Conservation (phyloP, 2,888 invertebrate species). For the Sphinx pinastri region DNA sequence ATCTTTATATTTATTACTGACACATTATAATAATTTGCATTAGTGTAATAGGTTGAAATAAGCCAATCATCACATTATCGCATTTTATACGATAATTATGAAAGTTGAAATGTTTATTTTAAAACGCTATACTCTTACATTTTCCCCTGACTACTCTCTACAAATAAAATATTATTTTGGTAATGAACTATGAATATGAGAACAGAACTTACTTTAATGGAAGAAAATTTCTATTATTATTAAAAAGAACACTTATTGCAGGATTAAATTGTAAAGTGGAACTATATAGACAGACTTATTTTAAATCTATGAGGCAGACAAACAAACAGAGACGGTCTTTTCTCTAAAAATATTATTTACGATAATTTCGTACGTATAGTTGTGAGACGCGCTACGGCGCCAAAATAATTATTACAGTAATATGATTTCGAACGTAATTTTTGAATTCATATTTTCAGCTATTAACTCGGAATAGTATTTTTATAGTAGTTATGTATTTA, state of each 20-base stretch:
- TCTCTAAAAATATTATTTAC: conserved; percentile 35
- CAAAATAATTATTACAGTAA: conserved; percentile 30
- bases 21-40: conserved; percentile 16
- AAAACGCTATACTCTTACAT: neutral
- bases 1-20: conserved; percentile 20
- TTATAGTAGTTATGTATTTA: too few relatives aligned
- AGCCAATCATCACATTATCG: neutral
- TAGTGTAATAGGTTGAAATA: conserved; percentile 19
- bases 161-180: too few relatives aligned
- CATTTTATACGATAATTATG: neutral
- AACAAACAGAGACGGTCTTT: neutral
- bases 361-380: conserved; percentile 39
- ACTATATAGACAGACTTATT: too few relatives aligned
- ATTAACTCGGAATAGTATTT: neutral
- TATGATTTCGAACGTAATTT: conserved; percentile 27
- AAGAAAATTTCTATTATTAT: too few relatives aligned
- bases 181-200: too few relatives aligned
- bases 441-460: neutral
- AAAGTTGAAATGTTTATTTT: neutral
- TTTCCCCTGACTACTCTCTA: neutral
- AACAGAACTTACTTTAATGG: too few relatives aligned
- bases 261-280: too few relatives aligned
- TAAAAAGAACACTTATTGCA: too few relatives aligned
- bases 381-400: conserved; percentile 19
- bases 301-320: too few relatives aligned